Evolutionary conservation across 2,113 vertebrate species (phyloP).

Genomic region (Eclectus roratus): DNA sequence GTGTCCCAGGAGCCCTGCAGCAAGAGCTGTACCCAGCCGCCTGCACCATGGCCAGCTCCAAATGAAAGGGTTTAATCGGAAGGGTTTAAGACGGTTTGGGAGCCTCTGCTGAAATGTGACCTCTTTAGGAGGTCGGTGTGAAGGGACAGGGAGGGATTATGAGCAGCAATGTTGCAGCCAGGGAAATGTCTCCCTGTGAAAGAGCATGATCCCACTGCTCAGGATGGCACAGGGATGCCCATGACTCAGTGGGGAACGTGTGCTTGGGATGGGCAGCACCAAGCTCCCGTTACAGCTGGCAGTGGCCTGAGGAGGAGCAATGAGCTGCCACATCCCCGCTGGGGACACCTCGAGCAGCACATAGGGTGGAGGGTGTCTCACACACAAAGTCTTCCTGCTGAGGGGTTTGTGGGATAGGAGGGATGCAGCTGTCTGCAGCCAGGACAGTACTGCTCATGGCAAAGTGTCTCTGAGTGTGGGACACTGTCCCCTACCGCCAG

Average conservation of each 20-base stretch:
- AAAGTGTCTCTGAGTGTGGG: background rate
- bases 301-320: background rate
- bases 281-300: background rate
- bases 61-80: slow-evolving; percentile 20
- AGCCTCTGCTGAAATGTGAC: background rate
- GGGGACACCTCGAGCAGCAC: background rate
- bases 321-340: background rate
- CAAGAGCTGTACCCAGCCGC: slow-evolving; percentile 2
- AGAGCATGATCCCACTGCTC: accelerated
- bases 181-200: background rate
- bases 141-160: background rate
- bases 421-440: background rate
- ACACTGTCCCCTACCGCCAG: background rate
- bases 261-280: background rate
- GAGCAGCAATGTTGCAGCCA: accelerated
- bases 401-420: background rate
- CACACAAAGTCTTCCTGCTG: background rate
- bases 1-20: background rate
- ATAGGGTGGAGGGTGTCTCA: background rate
- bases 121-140: background rate
- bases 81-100: slow-evolving; percentile 17
- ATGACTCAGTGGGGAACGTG: accelerated
- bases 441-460: background rate
- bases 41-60: background rate
- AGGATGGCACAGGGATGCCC: accelerated